Evolutionary conservation across 2,888 invertebrate species (phyloP), one percentile per base, ranked within the genome.

Genomic region (Cyaniris semiargus): DNA sequence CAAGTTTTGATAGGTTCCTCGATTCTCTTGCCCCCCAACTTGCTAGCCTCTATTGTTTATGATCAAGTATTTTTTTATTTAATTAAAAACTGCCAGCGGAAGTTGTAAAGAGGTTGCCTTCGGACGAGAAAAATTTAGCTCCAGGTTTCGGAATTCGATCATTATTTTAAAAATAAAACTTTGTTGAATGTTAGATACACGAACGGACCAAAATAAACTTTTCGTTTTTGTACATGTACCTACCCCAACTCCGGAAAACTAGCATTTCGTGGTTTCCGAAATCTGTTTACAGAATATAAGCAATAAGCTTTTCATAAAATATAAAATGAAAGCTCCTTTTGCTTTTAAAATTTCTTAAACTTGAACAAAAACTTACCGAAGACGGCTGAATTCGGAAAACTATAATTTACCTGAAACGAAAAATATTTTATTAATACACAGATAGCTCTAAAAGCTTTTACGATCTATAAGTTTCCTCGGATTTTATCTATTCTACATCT

Each of bases 1-100:
- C 89, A 92, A 93, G 90, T 93, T 93, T 92, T 93, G 93, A 93
- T 93, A 93, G 93, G 93, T 93, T 93, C 91, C 89, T 86, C 90
- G 89, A 91, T 91, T 91, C 72, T 89, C 87, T 90, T 87, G 90
- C 87, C 87, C 86, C 86, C 88, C 27, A 10, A 53, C 74, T 74
- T 74, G 74, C 74, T 48, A 53, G 48, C 53, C 44, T 53, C 23
- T 27, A 74, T 74, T 74, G 74, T 74, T 74, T 23, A 74, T 74
- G 21, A 23, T 44, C 44, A 44, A 21, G 38, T 23, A 44, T 34
- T 72, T 71, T 71, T 72, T 21, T 13, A 72, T 72, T 72, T 72
- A 72, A 72, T 72, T 72, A 72, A 72, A 66, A 72, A 44, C 71
- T 38, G 71, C 31, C 72, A 38, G 8, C 13, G 72, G 23, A 72